A percentile compares a stretch with the other conserved stretches of the same genome.
These are phyloP conservation scores for Lobophora halterata DNA, from an alignment of 2,888 invertebrate genomes.

Conservation along the genomic window DNA sequence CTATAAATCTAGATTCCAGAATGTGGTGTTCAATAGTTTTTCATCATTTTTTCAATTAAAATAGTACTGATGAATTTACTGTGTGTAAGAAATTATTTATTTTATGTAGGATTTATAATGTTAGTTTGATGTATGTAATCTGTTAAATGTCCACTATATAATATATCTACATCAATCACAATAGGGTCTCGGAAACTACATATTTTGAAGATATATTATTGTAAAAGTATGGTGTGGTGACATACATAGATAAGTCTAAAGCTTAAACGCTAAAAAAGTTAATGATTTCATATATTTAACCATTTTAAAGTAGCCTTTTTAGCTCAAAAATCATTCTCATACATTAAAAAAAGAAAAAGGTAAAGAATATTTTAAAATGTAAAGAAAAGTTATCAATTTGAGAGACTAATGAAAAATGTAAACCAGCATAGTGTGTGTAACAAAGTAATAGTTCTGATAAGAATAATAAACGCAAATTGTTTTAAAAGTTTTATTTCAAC, in stretches of 20 bases:
- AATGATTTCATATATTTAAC: too few relatives aligned
- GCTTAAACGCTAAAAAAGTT: too few relatives aligned
- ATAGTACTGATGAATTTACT: conserved; percentile 26
- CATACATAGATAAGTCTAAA: too few relatives aligned
- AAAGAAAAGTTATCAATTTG: conserved; percentile 37
- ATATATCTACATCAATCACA: conserved; percentile 21
- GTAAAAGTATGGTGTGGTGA: conserved; percentile 5
- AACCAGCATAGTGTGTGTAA: conserved; percentile 64
- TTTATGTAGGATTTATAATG: conserved; percentile 34
- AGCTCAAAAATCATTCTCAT: conserved; percentile 19
- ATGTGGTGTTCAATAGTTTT: conserved; percentile 15
- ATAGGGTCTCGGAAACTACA: conserved; percentile 5
- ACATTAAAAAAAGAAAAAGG: conserved; percentile 16
- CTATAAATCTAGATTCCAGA: too few relatives aligned
- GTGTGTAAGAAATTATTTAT: conserved; percentile 38
- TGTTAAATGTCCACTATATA: conserved; percentile 21
- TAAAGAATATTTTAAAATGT: conserved; percentile 25
- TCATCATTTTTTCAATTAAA: conserved; percentile 16
- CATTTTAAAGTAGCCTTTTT: neutral
- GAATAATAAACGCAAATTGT: conserved; percentile 64
- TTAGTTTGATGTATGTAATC: too few relatives aligned
- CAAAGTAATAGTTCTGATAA: conserved; percentile 65
- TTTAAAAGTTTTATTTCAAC: conserved; percentile 58
- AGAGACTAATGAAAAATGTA: conserved; percentile 50
- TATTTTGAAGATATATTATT: neutral